Conservation (phyloP, 23 tunicate species). For the Trididemnum miniatum region DNA sequence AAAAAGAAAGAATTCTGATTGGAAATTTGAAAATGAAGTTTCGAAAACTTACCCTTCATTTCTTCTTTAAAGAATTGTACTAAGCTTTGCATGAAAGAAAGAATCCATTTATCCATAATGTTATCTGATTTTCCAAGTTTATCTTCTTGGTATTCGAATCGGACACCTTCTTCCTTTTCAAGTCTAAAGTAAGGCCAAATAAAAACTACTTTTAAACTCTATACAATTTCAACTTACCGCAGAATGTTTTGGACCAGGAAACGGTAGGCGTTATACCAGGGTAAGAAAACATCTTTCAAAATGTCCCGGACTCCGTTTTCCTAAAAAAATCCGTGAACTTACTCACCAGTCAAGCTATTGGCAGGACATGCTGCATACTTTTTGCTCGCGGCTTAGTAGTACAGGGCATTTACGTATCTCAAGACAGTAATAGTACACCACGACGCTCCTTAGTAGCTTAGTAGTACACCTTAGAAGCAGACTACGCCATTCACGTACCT, state of each 20-base stretch:
- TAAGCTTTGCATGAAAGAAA: constrained; percentile 86
- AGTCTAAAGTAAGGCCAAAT: constrained; percentile 25
- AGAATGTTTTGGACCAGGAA: constrained; percentile 84
- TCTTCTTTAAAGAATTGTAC: constrained; percentile 74
- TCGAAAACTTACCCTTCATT: constrained; percentile 87
- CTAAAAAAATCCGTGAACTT: constrained; percentile 28
- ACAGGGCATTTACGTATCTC: no score
- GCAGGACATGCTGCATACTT: no score
- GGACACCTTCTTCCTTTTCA: constrained; percentile 70
- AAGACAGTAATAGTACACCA: no score
- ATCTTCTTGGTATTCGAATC: constrained; percentile 62
- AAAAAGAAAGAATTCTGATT: no score
- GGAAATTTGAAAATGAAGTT: no score
- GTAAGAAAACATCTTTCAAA: constrained; percentile 93
- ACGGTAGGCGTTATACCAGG: constrained; percentile 99
- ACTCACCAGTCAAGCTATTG: no score
- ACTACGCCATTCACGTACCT: no score
- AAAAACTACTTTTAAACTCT: no score
- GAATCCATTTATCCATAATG: constrained; percentile 98
- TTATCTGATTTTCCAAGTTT: constrained; percentile 68
- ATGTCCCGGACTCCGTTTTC: constrained; percentile 83
- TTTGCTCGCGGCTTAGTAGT: no score
- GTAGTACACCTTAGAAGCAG: no score
- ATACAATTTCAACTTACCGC: constrained; percentile 39
- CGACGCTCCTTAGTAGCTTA: no score